Conservation (phyloP, 1,140 invertebrate genomes). For the Dermatophagoides farinae region DNA sequence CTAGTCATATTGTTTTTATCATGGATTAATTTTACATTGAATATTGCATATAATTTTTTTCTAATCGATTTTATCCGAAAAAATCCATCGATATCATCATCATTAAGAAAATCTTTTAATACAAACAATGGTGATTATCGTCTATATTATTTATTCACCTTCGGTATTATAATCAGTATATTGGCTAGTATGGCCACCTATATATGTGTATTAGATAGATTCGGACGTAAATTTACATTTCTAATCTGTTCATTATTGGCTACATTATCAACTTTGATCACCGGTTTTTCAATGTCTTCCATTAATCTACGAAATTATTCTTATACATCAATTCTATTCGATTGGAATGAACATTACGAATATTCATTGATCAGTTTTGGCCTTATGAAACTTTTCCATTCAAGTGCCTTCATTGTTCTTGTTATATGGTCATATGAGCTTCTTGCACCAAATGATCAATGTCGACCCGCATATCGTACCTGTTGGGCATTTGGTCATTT, state of each 20-base stretch:
- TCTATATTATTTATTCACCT: neutral
- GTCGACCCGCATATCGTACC: neutral
- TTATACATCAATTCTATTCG: neutral
- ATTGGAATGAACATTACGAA: neutral
- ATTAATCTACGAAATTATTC: neutral
- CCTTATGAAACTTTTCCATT: constrained; percentile 1
- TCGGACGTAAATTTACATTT: constrained; percentile 3
- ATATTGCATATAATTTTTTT: constrained; percentile 3
- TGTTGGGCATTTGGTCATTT: neutral
- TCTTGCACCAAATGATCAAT: neutral
- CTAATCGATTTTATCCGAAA: neutral
- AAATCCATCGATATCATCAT: too few relatives aligned
- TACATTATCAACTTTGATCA: neutral
- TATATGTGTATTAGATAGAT: neutral
- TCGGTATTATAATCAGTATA: neutral
- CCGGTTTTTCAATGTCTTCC: constrained; percentile 1
- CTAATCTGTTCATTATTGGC: neutral
- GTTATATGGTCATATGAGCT: constrained; percentile 3
- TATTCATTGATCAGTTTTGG: neutral
- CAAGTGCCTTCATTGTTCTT: neutral
- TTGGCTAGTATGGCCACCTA: neutral
- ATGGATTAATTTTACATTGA: neutral
- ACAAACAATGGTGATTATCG: too few relatives aligned
- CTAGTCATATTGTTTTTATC: neutral
- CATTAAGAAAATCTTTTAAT: too few relatives aligned